Evolutionary conservation across 1,140 invertebrate species (phyloP), one percentile per base, ranked within the genome.

Genomic region (Nasonia giraulti): DNA sequence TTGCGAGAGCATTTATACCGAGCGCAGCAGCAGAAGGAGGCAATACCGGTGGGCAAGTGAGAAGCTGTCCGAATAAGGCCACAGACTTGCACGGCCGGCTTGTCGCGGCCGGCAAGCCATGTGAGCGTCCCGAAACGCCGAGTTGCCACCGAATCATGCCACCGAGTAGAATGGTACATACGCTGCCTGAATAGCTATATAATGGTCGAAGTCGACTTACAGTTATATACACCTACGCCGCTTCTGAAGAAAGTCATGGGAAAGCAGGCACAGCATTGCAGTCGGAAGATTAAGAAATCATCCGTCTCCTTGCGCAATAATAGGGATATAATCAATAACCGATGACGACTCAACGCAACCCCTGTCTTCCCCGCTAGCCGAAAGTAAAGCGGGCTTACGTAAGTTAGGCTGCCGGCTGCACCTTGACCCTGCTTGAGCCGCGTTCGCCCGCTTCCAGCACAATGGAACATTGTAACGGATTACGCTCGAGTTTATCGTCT

Each of bases 11-110:
- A 71, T 1, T 17, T 71, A 33, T 71, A 71, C 2, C 12, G 7
- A 71, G 55, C 50, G 14, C 17, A 62, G 55, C 55, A 3, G 55
- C 55, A 69, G 27, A 20, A n/a, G 27, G 23, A 71, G 68, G 81
- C 83, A 47, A 75, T 79, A 87, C 85, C 85, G 87, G 88, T 89
- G 89, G 88, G 90, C 88, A 89, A 89, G 82, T 87, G 88, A 90
- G 90, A 91, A 91, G 91, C 90, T 91, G 90, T 91, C 91, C 91
- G 91, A 92, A 92, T 92, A 92, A 92, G 91, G 91, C 91, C 89
- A 27, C 27, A 91, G 89, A 90, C 87, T 88, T 86, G 87, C 89
- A 87, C 89, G 80, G 27, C 27, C 27, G 27, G 27, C 27, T 81
- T 6, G 55, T 62, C 55, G 55, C 17, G 55, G 17, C 17, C 17